Conservation (phyloP, 2,888 invertebrate genomes). For the Omphaloscelis lunosa region DNA sequence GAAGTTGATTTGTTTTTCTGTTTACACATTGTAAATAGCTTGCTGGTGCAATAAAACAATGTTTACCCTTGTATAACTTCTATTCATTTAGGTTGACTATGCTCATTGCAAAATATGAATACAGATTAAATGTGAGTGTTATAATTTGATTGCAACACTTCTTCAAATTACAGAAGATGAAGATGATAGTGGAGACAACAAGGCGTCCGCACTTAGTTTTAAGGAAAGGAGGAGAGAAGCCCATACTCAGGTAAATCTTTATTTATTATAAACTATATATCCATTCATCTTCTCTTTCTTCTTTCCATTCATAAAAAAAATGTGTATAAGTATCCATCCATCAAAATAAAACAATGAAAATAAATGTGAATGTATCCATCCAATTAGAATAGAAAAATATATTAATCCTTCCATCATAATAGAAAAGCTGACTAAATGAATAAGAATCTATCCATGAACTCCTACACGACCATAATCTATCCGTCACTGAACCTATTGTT, state of each 20-base stretch:
- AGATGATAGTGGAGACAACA: conserved; percentile 92
- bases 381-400: too few species aligned
- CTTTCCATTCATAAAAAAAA: not conserved
- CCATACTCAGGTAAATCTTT: conserved; percentile 92
- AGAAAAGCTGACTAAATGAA: too few species aligned
- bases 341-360: not conserved
- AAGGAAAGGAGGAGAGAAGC: conserved; percentile 98
- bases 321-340: not conserved
- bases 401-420: too few species aligned
- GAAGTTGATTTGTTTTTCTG: not conserved
- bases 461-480: too few species aligned
- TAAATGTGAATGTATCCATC: too few species aligned
- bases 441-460: too few species aligned
- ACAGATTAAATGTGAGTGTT: not conserved
- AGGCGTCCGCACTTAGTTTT: conserved; percentile 93
- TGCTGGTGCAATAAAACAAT: not conserved
- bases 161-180: conserved; percentile 88
- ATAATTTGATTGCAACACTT: not conserved
- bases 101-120: not conserved
- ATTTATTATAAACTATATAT: not conserved
- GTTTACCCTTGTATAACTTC: not conserved
- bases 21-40: not conserved
- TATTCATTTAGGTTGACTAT: not conserved
- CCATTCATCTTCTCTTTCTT: not conserved
- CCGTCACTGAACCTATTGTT: too few species aligned